These are phyloP conservation scores for Rhadinocentrus ornatus DNA, from an alignment of 2,797 vertebrate species.

Conservation along the genomic window DNA sequence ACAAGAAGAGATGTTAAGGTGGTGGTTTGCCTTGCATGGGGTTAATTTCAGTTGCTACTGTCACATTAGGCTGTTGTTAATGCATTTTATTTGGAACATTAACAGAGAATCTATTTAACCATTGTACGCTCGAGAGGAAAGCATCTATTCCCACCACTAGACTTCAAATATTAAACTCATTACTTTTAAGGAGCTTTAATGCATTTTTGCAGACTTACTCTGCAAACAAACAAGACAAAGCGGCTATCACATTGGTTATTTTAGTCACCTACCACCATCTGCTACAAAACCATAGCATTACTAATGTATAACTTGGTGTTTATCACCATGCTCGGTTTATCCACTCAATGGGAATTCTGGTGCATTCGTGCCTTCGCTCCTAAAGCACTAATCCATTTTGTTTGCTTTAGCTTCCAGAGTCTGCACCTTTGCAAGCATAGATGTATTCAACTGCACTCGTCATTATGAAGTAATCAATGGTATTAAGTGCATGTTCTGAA, in stretches of 20 bases:
- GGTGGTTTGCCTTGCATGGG: slow-evolving; percentile 1
- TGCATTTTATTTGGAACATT: slow-evolving; percentile 50
- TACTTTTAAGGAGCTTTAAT: slow-evolving; percentile 27
- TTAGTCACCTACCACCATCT: slow-evolving; percentile 36
- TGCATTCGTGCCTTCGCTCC: slow-evolving; percentile 55
- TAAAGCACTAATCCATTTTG: slow-evolving; percentile 57
- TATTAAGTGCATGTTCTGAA: slow-evolving; percentile 25
- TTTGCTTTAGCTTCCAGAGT: slow-evolving; percentile 35
- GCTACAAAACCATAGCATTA: slow-evolving; percentile 46
- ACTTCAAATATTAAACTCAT: slow-evolving; percentile 31
- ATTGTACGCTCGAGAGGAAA: slow-evolving; percentile 33
- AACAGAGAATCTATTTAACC: slow-evolving; percentile 37
- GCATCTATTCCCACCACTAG: slow-evolving; percentile 11
- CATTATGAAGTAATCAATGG: slow-evolving; percentile 57
- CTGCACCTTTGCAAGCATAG: slow-evolving; percentile 38
- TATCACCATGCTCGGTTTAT: slow-evolving; percentile 68
- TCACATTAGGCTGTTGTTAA: slow-evolving; percentile 32
- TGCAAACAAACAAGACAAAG: slow-evolving; percentile 7
- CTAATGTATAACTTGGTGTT: slow-evolving; percentile 64
- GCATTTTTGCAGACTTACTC: slow-evolving; percentile 18
- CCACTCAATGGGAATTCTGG: slow-evolving; percentile 51
- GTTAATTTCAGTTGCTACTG: slow-evolving; percentile 32
- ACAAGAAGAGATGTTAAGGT: slow-evolving; percentile 22
- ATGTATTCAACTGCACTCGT: slow-evolving; percentile 49
- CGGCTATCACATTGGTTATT: slow-evolving; percentile 12